Evolutionary conservation across 2,797 vertebrate species (phyloP).

Genomic region (Picus viridis): DNA sequence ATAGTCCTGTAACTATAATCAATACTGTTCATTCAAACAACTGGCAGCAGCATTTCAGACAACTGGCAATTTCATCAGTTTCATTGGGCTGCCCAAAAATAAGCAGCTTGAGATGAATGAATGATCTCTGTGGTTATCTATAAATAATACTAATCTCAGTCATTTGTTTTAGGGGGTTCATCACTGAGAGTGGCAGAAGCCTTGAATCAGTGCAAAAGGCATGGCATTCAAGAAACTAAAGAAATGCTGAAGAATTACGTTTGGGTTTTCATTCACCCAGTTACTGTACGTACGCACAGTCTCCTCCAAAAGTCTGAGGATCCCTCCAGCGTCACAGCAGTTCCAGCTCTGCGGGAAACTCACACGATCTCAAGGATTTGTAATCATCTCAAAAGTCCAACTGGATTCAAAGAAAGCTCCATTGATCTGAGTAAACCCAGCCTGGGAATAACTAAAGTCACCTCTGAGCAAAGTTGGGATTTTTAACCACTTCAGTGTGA

Average conservation of each 20-base stretch:
- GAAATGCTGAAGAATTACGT: not conserved
- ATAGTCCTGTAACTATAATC: conserved; percentile 72
- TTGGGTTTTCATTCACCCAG: not conserved
- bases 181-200: conserved; percentile 30
- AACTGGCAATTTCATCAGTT: conserved; percentile 74
- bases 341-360: not conserved
- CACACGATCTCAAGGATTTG: not conserved
- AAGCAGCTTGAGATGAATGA: conserved; percentile 65
- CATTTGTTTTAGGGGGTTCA: conserved; percentile 54
- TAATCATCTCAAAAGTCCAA: not conserved
- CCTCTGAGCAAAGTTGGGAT: not conserved
- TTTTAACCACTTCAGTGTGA: not conserved
- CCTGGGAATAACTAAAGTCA: not conserved
- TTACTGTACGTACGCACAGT: not conserved
- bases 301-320: not conserved
- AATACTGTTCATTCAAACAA: conserved; percentile 73
- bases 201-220: not conserved
- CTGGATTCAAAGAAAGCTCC: not conserved
- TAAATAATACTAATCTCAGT: conserved; percentile 67
- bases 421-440: not conserved
- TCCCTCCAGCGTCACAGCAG: not conserved
- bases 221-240: not conserved
- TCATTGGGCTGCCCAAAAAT: conserved; percentile 72
- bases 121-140: conserved; percentile 58
- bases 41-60: conserved; percentile 74